Evolutionary conservation across 2,113 vertebrate species (phyloP).

Genomic region (Tachycineta bicolor): DNA sequence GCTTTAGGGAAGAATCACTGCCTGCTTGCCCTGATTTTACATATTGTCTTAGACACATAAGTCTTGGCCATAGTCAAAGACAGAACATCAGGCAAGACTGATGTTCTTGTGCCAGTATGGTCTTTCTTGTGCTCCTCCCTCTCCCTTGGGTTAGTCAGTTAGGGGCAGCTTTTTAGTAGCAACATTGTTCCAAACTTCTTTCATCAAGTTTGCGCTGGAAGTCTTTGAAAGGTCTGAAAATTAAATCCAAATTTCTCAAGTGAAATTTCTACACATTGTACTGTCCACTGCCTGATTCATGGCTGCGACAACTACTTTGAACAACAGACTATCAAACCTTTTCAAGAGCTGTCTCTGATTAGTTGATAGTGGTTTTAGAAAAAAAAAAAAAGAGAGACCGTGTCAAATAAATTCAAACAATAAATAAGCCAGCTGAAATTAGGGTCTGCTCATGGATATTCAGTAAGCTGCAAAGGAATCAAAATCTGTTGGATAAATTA

Average conservation of each 20-base stretch:
- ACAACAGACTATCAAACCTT: neutral
- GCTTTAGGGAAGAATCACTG: neutral
- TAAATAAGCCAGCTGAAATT: constrained; percentile 60
- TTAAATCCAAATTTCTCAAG: neutral
- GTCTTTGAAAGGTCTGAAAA: neutral
- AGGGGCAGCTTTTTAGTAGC: neutral
- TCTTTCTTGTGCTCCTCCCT: neutral
- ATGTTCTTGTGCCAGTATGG: neutral
- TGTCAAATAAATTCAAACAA: constrained; percentile 61
- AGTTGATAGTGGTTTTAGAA: neutral
- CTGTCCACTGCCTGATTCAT: constrained; percentile 21
- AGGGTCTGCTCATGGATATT: constrained; percentile 67
- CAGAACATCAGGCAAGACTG: neutral
- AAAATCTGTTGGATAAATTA: constrained; percentile 66
- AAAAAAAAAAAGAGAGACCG: neutral
- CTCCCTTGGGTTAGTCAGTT: neutral
- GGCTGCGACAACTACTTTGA: constrained; percentile 4
- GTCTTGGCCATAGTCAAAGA: neutral
- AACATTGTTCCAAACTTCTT: neutral
- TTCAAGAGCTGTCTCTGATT: constrained; percentile 2
- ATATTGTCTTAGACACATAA: neutral
- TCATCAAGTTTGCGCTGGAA: neutral
- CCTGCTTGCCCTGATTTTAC: neutral
- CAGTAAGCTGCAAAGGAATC: constrained; percentile 60
- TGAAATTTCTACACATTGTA: neutral